Evolutionary conservation across 2,113 vertebrate genomes (phyloP).

Genomic region (Illadopsis cleaveri): DNA sequence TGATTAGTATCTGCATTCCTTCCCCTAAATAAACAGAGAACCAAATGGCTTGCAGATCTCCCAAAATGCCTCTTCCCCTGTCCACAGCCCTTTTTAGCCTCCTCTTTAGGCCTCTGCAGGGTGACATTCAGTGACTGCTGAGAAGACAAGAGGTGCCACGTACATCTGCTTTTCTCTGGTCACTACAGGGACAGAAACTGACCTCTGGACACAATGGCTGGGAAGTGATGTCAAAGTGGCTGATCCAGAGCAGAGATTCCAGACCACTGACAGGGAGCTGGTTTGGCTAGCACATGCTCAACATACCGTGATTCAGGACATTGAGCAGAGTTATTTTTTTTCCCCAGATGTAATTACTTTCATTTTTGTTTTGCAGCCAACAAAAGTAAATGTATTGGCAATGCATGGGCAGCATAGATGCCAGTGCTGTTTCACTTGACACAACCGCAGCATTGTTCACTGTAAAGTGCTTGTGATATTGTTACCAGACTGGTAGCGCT

Average conservation of each 20-base stretch:
- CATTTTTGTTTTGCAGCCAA: neutral
- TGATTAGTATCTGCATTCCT: conserved; percentile 42
- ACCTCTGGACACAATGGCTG: neutral
- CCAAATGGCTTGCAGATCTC: conserved; percentile 38
- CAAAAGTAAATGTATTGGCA: neutral
- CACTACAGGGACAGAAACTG: neutral
- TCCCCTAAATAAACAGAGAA: conserved; percentile 34
- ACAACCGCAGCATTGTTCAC: neutral
- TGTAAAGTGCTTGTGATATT: neutral
- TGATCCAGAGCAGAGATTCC: neutral
- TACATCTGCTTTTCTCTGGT: neutral
- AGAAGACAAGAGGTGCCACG: neutral
- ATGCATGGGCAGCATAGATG: neutral
- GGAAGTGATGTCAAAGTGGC: neutral
- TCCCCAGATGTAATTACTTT: neutral
- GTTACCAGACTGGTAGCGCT: neutral
- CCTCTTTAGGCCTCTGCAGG: neutral
- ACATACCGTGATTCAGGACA: neutral
- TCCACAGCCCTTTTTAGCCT: neutral
- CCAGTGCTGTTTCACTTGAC: neutral
- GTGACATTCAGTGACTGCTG: neutral
- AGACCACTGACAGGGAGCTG: neutral
- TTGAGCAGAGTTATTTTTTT: neutral
- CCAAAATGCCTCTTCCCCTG: neutral
- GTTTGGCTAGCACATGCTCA: neutral